A percentile compares a stretch with the other conserved stretches of the same genome.
Evolutionary conservation across 2,113 vertebrate genomes (phyloP).

Genomic region (Syrrhaptes paradoxus): DNA sequence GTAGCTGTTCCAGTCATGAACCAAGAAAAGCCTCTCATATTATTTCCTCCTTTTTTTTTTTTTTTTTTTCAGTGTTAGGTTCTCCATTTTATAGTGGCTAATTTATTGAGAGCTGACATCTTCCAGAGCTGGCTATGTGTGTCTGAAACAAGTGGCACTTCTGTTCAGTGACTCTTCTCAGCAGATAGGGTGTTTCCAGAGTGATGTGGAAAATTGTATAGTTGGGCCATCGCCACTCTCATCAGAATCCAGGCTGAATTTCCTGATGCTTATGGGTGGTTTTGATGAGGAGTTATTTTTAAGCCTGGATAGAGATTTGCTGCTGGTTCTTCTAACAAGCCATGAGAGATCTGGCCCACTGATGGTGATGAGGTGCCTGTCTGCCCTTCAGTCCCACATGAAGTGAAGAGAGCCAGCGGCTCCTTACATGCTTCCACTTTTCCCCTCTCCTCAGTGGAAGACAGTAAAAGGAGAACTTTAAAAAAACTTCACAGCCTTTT

Average conservation of each 20-base stretch:
- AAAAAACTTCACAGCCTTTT: background rate
- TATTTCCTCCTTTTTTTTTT: background rate
- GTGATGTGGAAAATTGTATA: background rate
- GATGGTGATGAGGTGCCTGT: background rate
- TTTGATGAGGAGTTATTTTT: background rate
- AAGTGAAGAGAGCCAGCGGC: background rate
- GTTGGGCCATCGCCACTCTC: background rate
- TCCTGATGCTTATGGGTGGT: background rate
- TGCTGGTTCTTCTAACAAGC: background rate
- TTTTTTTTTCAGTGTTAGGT: background rate
- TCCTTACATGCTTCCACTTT: background rate
- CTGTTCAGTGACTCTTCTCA: background rate
- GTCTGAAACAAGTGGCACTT: background rate
- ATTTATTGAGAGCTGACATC: background rate
- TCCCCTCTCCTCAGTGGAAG: background rate
- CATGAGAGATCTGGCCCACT: background rate
- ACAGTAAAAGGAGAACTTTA: background rate
- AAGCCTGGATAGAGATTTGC: background rate
- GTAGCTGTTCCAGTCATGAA: conserved; percentile 61
- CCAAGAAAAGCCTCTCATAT: conserved; percentile 40
- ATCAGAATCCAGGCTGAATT: background rate
- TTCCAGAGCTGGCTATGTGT: background rate
- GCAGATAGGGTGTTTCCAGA: background rate
- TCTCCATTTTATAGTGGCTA: background rate
- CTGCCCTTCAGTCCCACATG: background rate